Evolutionary conservation across 2,888 invertebrate species (phyloP).

Genomic region (Yponomeuta evonymella): DNA sequence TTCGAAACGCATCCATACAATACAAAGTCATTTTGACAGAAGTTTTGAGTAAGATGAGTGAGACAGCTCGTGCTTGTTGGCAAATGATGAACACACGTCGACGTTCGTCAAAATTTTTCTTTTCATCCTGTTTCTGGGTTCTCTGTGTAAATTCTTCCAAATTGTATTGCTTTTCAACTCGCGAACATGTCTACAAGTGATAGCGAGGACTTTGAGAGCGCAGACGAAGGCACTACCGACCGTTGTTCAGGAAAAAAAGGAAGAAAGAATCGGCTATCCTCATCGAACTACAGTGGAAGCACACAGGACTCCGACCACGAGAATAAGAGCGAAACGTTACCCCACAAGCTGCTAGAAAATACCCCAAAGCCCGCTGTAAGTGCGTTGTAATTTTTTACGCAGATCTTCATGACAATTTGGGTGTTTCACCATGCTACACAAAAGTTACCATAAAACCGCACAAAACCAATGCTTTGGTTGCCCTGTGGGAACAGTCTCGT

Average conservation of each 20-base stretch:
- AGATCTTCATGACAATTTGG: neutral
- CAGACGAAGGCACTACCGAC: conserved; percentile 79
- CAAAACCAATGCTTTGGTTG: too few relatives aligned
- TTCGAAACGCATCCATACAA: neutral
- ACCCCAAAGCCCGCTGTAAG: neutral
- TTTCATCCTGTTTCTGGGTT: neutral
- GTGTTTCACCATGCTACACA: neutral
- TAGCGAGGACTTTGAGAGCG: conserved; percentile 86
- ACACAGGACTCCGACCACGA: conserved; percentile 43
- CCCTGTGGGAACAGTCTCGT: too few relatives aligned
- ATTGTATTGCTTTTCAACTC: neutral
- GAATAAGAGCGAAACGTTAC: conserved; percentile 19
- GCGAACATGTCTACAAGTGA: conserved; percentile 80
- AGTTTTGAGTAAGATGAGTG: neutral
- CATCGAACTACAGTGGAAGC: conserved; percentile 61
- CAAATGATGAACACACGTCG: neutral
- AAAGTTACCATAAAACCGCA: too few relatives aligned
- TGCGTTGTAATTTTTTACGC: neutral
- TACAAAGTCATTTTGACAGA: neutral
- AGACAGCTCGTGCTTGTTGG: neutral
- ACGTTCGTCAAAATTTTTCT: conserved; percentile 20
- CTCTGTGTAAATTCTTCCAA: neutral
- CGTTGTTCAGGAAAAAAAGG: conserved; percentile 49
- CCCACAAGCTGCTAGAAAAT: neutral
- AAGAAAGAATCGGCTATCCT: conserved; percentile 53